Base-by-base conservation (phyloP, 2,113 vertebrate species). In the Diadophis punctatus region DNA sequence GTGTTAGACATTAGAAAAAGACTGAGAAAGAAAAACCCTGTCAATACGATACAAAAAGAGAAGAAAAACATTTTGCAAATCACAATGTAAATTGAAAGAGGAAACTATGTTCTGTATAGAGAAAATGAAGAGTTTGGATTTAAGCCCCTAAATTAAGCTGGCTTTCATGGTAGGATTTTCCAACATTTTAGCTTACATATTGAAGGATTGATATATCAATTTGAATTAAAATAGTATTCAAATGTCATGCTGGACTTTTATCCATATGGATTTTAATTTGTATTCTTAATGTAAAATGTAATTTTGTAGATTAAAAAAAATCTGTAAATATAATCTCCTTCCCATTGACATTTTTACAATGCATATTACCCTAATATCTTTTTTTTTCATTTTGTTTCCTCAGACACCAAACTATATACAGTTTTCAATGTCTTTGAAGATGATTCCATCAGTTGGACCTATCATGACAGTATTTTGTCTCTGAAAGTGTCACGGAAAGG, bases 401-500 rank as follows among this genome's bases (percentile, higher is more conserved):
- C 94, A 97, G 98, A 99, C 96, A 98, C 96, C 87, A 98, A 98
- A 86, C 93, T 99, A 0, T 97, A 99, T 95, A 98, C 98, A 63
- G 97, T 98, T 95, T 99, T 99, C 97, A 99, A 99, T 91, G 97
- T 96, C 90, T 98, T 97, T 88, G 97, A 97, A 91, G 98, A 98
- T 93, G 98, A 99, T 84, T 97, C 98, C 0, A 95, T 98, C 94
- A 97, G 97, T 92, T 99, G 98, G 97, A 98, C 97, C 95, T 99
- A 99, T 95, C 98, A 99, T 56, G 99, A 99, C 94, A 98, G 99
- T 34, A 92, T 97, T 84, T 96, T 99, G 53, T 98, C 99, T 56
- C 98, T 99, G 98, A 98, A 98, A 63, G 98, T 99, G 7, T 98
- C 98, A 56, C 97, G 98, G 92, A 99, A 99, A 95, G 99, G 99